These are phyloP conservation scores for Ceuthmochares aereus DNA, from an alignment of 2,113 vertebrate species.

Conservation along the genomic window DNA sequence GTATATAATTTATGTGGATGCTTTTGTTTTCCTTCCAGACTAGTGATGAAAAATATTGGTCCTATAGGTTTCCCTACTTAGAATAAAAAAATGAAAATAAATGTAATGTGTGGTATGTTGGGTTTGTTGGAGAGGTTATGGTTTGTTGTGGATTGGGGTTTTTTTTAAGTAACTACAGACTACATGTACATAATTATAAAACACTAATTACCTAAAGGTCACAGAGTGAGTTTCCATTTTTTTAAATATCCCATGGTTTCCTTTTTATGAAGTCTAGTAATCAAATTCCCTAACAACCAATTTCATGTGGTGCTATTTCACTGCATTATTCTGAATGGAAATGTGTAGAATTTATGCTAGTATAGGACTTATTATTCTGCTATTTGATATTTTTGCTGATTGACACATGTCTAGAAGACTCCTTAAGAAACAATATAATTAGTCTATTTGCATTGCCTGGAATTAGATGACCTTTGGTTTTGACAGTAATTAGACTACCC, in stretches of 20 bases:
- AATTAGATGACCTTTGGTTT: conserved; percentile 88
- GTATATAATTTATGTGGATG: background rate
- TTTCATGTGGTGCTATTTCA: conserved; percentile 27
- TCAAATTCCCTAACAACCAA: conserved; percentile 29
- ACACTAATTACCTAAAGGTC: conserved; percentile 48
- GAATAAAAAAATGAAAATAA: conserved; percentile 1
- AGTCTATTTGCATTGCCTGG: conserved; percentile 86
- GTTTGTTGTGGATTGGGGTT: background rate
- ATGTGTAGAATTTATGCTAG: conserved; percentile 21
- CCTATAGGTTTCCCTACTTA: background rate
- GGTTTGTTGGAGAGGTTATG: background rate
- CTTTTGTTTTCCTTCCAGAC: background rate
- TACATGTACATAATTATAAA: conserved; percentile 8
- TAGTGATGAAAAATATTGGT: background rate
- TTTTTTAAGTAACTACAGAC: background rate
- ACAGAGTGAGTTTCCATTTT: background rate
- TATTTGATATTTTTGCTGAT: conserved; percentile 76
- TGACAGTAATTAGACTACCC: conserved; percentile 86
- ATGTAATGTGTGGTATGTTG: background rate
- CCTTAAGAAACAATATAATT: conserved; percentile 82
- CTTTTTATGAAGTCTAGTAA: conserved; percentile 9
- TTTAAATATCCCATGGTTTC: conserved; percentile 1
- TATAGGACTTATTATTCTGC: background rate
- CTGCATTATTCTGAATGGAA: background rate
- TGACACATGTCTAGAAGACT: conserved; percentile 73